Base-by-base conservation (phyloP, 2,113 vertebrate genomes). In the Clarias batrachus region DNA sequence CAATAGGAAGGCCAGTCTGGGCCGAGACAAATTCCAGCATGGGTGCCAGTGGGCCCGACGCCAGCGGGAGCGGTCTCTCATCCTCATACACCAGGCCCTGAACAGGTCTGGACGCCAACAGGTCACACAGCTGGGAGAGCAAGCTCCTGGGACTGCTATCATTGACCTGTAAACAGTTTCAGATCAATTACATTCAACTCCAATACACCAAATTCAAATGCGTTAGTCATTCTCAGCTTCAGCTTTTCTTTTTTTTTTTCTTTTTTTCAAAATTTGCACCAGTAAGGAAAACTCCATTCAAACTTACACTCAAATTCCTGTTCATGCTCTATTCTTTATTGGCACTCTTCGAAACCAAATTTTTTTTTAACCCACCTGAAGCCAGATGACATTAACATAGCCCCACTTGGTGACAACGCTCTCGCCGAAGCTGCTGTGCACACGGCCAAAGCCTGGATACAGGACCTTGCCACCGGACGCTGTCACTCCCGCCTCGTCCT, bases 11-110 rank as follows among this genome's bases (percentile, higher is more conserved):
- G 30, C 97, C 96, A 89, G 97, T 98, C 95, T 98, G 97, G 1
- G 97, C 97, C 17, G 97, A 98, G 88, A 99, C 94, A 93, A 99
- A 99, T 94, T 99, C 97, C 71, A 99, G 95, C 94, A 98, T 97
- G 86, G 97, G 97, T 71, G 97, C 97, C 88, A 99, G 93, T 60
- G 97, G 97, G 73, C 95, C 94, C 88, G 94, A 94, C 85, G 94
- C 92, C 12, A 93, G 93, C 19, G 93, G 93, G 52, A 94, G 92
- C 74, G 94, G 93, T 89, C 95, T 91, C 91, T 98, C 97, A 92
- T 99, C 97, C 94, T 98, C 97, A 86, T 98, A 99, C 83, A 99
- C 97, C 21, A 99, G 95, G 54, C 97, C 97, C 89, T 98, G 97
- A 90, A 99, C 95, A 86, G 96, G 96, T 88, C 97, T 93, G 83